Evolutionary conservation across 1,140 invertebrate species (phyloP), one percentile per base, ranked within the genome.

Genomic region (Leptopilina clavipes): DNA sequence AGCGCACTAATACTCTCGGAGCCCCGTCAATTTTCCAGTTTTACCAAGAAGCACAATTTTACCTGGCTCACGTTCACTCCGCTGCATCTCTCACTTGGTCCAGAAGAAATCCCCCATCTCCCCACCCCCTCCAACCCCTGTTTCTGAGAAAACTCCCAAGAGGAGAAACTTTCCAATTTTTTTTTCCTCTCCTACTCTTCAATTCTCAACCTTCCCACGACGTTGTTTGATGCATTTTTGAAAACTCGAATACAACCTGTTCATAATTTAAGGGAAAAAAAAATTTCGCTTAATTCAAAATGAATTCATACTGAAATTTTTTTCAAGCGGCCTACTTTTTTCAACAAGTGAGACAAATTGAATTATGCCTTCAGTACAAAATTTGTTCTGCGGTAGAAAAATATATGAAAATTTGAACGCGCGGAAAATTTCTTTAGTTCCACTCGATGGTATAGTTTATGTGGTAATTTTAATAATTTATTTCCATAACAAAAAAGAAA

Each of bases 61-160:
- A 79, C 77, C 80, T 79, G 77, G 76, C 76, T 81, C 73, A 37
- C 73, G 80, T 77, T 76, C 75, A 75, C 74, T 74, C 45, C 25
- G 73, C 71, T 72, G 48, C 37, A 74, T 40, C 37, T 40, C 37
- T 40, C 37, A 9, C 37, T 40, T 40, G 37, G 44, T 70, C 72
- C 72, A 79, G 76, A 81, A 82, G 79, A 82, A 86, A 84, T 86
- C 82, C 80, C 8, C 8, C n/a, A n/a, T n/a, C n/a, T 9, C 37
- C 9, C 37, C 25, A 31, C 25, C 5, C 37, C 37, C 37, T n/a
- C n/a, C n/a, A n/a, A n/a, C 37, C 8, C 7, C 76, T 78, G n/a
- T 76, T 84, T 84, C 82, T 78, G 71, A 83, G 83, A 83, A 86
- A 81, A 84, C 78, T 84, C 83, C 78, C 79, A 73, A 73, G 73